phyloP scores from a whole-genome alignment of 1,140 invertebrate genomes.

The Anadara kagoshimensis region DNA sequence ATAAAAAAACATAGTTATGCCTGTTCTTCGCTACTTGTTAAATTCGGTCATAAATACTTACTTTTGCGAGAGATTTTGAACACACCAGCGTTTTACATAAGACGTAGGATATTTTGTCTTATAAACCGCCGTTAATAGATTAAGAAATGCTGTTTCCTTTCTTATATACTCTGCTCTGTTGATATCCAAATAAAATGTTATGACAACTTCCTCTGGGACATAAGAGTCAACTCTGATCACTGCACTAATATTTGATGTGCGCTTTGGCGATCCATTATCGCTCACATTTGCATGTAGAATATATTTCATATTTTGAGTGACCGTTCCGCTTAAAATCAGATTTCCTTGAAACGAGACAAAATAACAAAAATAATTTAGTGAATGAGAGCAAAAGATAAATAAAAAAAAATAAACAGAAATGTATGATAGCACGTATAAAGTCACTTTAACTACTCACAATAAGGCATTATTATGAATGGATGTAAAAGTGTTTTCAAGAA shows the following conservation, averaged over 20 bases:
- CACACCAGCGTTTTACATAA: conserved; percentile 24
- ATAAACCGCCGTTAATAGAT: conserved; percentile 9
- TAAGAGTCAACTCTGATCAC: conserved; percentile 52
- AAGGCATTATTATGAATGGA: too few species aligned
- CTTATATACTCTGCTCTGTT: conserved; percentile 5
- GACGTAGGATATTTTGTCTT: background rate
- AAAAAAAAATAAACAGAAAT: conserved; percentile 30
- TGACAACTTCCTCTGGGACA: conserved; percentile 36
- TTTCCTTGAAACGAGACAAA: conserved; percentile 19
- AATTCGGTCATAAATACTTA: too few species aligned
- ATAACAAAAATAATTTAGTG: background rate
- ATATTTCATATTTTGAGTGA: conserved; percentile 36
- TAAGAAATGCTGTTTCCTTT: conserved; percentile 1
- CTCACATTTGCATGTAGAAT: conserved; percentile 32
- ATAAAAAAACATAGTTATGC: too few species aligned
- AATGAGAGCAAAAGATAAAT: conserved; percentile 9
- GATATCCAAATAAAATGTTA: conserved; percentile 28
- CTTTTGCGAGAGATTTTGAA: conserved; percentile 4
- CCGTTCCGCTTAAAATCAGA: conserved; percentile 21
- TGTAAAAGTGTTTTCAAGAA: too few species aligned
- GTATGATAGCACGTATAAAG: too few species aligned
- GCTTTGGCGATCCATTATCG: conserved; percentile 40
- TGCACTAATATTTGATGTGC: conserved; percentile 19
- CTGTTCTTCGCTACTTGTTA: too few species aligned
- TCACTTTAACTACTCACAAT: too few species aligned